These are phyloP conservation scores for Hirtodrosophila histrioides DNA, from an alignment of 2,888 invertebrate species.

Conservation along the genomic window DNA sequence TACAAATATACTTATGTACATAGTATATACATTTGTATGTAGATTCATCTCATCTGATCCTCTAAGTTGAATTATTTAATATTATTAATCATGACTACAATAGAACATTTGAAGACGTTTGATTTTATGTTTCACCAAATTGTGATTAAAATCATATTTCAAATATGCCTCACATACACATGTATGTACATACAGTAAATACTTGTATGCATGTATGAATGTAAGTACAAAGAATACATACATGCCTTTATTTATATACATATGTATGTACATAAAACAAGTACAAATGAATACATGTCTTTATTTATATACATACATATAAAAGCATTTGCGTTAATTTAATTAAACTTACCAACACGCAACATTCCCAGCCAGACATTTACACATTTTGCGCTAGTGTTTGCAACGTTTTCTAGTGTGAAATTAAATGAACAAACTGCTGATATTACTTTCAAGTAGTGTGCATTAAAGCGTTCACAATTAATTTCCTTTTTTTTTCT, in stretches of 20 bases:
- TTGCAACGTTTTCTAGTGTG: slow-evolving; percentile 19
- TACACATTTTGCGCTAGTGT: slow-evolving; percentile 69
- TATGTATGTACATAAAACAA: neutral
- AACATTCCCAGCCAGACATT: slow-evolving; percentile 78
- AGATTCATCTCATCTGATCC: too few relatives aligned
- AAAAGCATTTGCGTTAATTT: slow-evolving; percentile 1
- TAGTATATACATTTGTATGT: slow-evolving; percentile 2
- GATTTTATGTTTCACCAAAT: too few relatives aligned
- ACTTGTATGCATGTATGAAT: neutral
- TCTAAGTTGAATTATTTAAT: too few relatives aligned
- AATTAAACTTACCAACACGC: slow-evolving; percentile 77
- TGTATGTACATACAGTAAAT: too few relatives aligned
- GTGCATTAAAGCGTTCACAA: neutral
- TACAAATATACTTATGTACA: neutral
- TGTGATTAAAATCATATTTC: too few relatives aligned
- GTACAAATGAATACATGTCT: slow-evolving; percentile 1
- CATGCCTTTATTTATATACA: too few relatives aligned
- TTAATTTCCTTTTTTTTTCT: neutral
- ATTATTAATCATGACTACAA: too few relatives aligned
- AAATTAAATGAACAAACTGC: slow-evolving; percentile 26
- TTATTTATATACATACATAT: neutral
- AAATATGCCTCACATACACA: too few relatives aligned
- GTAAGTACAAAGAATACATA: neutral
- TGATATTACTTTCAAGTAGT: slow-evolving; percentile 3
- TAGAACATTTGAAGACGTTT: too few relatives aligned